These are phyloP conservation scores for Callorhinus ursinus DNA, from an alignment of 2,113 vertebrate species.

Conservation along the genomic window DNA sequence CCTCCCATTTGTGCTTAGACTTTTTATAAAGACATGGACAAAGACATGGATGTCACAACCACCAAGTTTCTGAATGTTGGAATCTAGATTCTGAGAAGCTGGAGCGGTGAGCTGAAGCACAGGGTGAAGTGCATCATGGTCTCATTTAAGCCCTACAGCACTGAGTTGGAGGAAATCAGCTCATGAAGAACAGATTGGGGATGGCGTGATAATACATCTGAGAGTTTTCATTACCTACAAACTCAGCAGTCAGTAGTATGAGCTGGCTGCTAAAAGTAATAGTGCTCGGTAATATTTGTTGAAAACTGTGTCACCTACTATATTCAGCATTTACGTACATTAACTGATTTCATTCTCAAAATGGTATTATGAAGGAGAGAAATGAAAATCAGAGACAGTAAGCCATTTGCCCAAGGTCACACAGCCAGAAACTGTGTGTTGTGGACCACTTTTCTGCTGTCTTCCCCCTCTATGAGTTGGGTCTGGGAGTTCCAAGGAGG, in stretches of 20 bases:
- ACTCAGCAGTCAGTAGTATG: background rate
- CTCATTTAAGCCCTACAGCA: background rate
- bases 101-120: background rate
- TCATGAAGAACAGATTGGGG: background rate
- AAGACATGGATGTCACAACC: background rate
- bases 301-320: background rate
- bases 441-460: background rate
- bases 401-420: background rate
- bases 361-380: background rate
- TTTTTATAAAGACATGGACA: background rate
- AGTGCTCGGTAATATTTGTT: background rate
- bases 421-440: background rate
- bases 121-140: background rate
- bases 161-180: background rate
- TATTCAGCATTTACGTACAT: background rate
- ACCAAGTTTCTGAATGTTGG: background rate
- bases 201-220: rapidly evolving
- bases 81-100: background rate
- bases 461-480: background rate
- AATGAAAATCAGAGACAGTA: background rate
- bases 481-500: background rate
- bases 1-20: background rate
- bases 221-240: background rate
- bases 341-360: background rate
- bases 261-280: background rate